A percentile compares a stretch with the other conserved stretches of the same genome.
These are phyloP conservation scores for Meandrusa payeni DNA, from an alignment of 2,888 invertebrate species.

Conservation along the genomic window DNA sequence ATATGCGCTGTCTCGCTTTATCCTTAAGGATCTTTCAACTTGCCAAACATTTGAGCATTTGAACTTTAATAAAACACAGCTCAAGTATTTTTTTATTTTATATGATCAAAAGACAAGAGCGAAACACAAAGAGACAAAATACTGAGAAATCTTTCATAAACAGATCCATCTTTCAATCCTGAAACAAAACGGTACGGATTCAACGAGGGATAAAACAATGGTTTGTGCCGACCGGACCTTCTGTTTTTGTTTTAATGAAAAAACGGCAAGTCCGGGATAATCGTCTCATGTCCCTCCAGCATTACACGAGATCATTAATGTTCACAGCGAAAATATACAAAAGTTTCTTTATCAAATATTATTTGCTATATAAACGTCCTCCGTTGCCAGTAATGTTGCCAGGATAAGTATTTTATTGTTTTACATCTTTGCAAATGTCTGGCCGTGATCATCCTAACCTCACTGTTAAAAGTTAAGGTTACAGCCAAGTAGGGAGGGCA, in stretches of 20 bases:
- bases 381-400: neutral
- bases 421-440: neutral
- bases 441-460: no score
- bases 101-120: conserved; percentile 24
- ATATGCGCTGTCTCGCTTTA: no score
- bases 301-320: conserved; percentile 20
- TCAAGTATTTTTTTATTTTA: conserved; percentile 5
- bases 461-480: no score
- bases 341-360: conserved; percentile 18
- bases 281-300: conserved; percentile 20
- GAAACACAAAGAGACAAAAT: conserved; percentile 3
- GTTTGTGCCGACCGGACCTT: conserved; percentile 7
- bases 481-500: no score
- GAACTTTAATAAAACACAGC: no score
- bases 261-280: conserved; percentile 21
- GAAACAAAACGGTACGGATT: conserved; percentile 14
- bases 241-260: conserved; percentile 22
- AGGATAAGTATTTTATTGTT: neutral
- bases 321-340: conserved; percentile 19
- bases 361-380: conserved; percentile 13
- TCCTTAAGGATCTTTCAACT: no score
- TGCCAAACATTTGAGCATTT: no score
- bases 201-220: conserved; percentile 19
- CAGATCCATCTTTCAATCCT: conserved; percentile 9
- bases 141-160: neutral